Evolutionary conservation across 64 coral and sea anemone species (phyloP), one percentile per base, ranked within the genome.

Genomic region (Platygyra sinensis): DNA sequence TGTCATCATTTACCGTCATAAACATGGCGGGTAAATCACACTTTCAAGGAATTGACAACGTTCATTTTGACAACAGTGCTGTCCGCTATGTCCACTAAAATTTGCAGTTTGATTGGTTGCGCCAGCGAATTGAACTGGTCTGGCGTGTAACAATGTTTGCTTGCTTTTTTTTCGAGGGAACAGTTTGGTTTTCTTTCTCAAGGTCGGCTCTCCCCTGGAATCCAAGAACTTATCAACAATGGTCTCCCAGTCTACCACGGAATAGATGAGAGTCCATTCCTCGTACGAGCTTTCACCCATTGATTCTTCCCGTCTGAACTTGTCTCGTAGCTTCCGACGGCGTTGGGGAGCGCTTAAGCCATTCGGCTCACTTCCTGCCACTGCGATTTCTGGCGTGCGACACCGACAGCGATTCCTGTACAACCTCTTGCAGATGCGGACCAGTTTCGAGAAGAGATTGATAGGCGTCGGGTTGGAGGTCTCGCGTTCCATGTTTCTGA

Each of bases 401-500:
- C 90, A 92, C 19, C 76, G 74, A 30, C 90, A 92, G 17, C 74
- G 74, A 0, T 32, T 27, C 52, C 24, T 92, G 49, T 77, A 92
- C 30, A 93, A 50, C 67, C 72, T 79, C 49, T 94, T 90, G n/a
- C 91, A 32, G 50, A 95, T 39, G 42, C 86, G 87, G 18, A 94
- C 67, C 17, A 88, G n/a, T 36, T 82, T 90, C 20, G 92, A 93
- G 65, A 99, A 95, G 2, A 99, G 32, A 69, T 99, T 99, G n/a
- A 99, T 72, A 5, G 97, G 97, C 13, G 80, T 79, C 4, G 97
- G 97, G 2, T 92, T 79, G 5, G 94, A 75, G 31, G 90, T 86
- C 31, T 95, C 88, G n/a, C 92, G 80, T 60, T 99, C 97, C 94
- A 99, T 95, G 59, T 75, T 93, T 59, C 97, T 89, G 67, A 99